Base-by-base conservation (phyloP, 2,888 invertebrate species). In the Megastigmus dorsalis region DNA sequence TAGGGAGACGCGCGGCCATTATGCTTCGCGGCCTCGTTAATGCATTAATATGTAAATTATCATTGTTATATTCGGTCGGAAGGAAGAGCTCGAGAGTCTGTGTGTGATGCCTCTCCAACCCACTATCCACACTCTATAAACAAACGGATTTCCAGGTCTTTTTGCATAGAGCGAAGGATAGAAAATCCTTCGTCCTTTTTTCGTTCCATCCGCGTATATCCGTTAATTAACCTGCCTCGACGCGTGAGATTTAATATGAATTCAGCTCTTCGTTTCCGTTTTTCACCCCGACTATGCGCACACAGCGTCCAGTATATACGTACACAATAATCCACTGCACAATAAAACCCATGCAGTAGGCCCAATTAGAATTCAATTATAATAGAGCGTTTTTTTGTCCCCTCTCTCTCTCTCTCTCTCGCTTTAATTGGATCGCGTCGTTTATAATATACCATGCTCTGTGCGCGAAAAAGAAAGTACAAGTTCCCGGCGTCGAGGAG, bases 321-420 rank as follows among this genome's bases (percentile, higher is more conserved):
- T n/a, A n/a, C n/a, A n/a, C n/a, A n/a, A n/a, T n/a, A n/a, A n/a
- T n/a, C n/a, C n/a, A n/a, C n/a, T n/a, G n/a, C n/a, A n/a, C n/a
- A n/a, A n/a, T 59, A 68, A 55, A 26, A 15, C 38, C 18, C 26
- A 6, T 10, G 36, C 48, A 55, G 45, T 55, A 67, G 28, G n/a
- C n/a, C n/a, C 62, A 52, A 69, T 60, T 62, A 70, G 67, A 67
- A 67, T 62, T 73, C 55, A 67, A 73, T 73, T 67, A 60, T n/a
- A 20, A 52, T n/a, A n/a, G n/a, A n/a, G n/a, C n/a, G n/a, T n/a
- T 28, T 13, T 50, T 41, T 74, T 69, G 20, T 65, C 43, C 26
- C 43, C n/a, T 10, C 18, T n/a, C n/a, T n/a, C n/a, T n/a, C n/a
- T n/a, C n/a, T n/a, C 45, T 10, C 43, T 30, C 41, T 9, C 38